A percentile compares a stretch with the other conserved stretches of the same genome.
phyloP scores from a whole-genome alignment of 64 coral and sea anemone species.

The Montipora capricornis region DNA sequence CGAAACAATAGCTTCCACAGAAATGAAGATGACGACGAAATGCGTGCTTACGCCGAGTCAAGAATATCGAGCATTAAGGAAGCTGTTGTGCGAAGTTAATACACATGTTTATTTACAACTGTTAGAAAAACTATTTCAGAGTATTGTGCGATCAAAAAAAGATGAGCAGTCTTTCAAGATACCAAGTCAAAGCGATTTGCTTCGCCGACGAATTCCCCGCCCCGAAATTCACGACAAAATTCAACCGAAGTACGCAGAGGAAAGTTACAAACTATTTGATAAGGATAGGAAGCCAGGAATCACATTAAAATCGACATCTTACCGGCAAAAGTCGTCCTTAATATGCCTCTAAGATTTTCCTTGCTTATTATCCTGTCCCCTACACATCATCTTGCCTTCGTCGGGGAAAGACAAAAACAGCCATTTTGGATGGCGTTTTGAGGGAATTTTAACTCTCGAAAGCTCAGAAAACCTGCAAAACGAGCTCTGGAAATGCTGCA shows the following conservation, averaged over 20 bases:
- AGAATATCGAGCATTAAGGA: slow-evolving; percentile 86
- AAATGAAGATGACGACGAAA: slow-evolving; percentile 79
- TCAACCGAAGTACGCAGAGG: slow-evolving; percentile 88
- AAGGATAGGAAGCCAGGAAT: slow-evolving; percentile 97
- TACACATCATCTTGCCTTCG: slow-evolving; percentile 82
- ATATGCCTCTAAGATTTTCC: slow-evolving; percentile 70
- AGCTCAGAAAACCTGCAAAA: slow-evolving; percentile 96
- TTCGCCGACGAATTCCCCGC: slow-evolving; percentile 91
- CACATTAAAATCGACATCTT: slow-evolving; percentile 90
- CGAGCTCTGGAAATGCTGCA: slow-evolving; percentile 95
- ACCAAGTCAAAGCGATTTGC: slow-evolving; percentile 47
- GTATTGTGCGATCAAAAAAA: slow-evolving; percentile 63
- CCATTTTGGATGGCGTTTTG: slow-evolving; percentile 99
- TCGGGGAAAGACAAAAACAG: slow-evolving; percentile 97
- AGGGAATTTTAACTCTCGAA: slow-evolving; percentile 96
- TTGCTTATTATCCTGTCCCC: slow-evolving; percentile 62
- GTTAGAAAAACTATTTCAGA: slow-evolving; percentile 76
- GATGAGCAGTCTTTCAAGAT: slow-evolving; percentile 30
- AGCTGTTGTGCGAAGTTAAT: slow-evolving; percentile 82
- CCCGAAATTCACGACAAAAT: slow-evolving; percentile 93
- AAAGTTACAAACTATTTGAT: slow-evolving; percentile 99
- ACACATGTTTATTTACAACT: slow-evolving; percentile 99
- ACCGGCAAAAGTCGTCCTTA: slow-evolving; percentile 92
- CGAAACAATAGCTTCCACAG: slow-evolving; percentile 95
- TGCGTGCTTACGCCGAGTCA: slow-evolving; percentile 85